phyloP scores from a whole-genome alignment of 2,888 invertebrate species.

The Zeuzera pyrina region DNA sequence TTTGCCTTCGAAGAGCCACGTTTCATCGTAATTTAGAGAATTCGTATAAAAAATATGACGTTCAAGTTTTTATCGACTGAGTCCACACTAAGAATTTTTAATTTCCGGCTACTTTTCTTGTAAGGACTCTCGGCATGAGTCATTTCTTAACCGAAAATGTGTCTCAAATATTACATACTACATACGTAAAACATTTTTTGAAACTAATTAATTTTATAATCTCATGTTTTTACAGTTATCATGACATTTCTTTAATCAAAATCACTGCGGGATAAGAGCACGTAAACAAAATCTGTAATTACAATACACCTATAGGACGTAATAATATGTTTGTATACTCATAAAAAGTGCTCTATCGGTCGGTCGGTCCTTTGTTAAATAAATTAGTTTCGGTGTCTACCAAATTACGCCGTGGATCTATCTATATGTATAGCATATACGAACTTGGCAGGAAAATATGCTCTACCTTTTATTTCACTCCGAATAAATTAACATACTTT shows the following conservation, averaged over 20 bases:
- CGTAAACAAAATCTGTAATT: slow-evolving; percentile 40
- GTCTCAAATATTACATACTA: no score
- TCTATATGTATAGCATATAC: slow-evolving; percentile 59
- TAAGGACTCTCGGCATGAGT: slow-evolving; percentile 10
- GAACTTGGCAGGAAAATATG: slow-evolving; percentile 63
- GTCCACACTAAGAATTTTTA: slow-evolving; percentile 37
- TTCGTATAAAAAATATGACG: neutral
- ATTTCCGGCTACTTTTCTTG: slow-evolving; percentile 41
- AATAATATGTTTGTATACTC: slow-evolving; percentile 55
- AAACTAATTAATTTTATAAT: no score
- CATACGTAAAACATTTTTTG: no score
- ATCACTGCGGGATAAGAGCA: slow-evolving; percentile 26
- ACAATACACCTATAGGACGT: slow-evolving; percentile 35
- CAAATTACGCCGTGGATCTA: slow-evolving; percentile 71
- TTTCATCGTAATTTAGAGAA: no score
- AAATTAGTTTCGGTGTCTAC: slow-evolving; percentile 75
- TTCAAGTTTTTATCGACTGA: slow-evolving; percentile 8
- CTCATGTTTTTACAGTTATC: neutral
- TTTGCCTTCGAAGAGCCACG: no score
- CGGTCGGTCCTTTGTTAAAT: slow-evolving; percentile 71
- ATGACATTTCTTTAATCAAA: slow-evolving; percentile 15
- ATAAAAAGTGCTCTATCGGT: slow-evolving; percentile 68
- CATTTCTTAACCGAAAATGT: no score
- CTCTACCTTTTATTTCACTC: slow-evolving; percentile 58
- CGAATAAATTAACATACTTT: slow-evolving; percentile 66